Base-by-base conservation (phyloP, 2,797 vertebrate genomes). In the Odontamblyopus rebecca region DNA sequence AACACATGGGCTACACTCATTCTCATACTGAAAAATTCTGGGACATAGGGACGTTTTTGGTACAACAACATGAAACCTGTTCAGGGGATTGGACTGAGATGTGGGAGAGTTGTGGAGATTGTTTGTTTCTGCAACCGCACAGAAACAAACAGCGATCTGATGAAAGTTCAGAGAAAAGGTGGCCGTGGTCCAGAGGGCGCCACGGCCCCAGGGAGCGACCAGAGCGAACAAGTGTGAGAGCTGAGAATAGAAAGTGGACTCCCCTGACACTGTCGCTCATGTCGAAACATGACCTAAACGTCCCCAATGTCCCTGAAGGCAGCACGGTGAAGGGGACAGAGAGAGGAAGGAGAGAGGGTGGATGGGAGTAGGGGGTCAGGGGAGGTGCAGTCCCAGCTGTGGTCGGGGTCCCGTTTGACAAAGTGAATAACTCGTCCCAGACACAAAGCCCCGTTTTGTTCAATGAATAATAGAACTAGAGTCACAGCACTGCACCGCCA, bases 301-400 rank as follows among this genome's bases (percentile, higher is more conserved):
- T 90, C 88, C 80, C 4, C 65, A 38, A 71, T 77, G 86, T 88
- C 88, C 85, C 86, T 76, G 61, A 85, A 85, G 68, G 77, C 87
- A 81, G 77, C 87, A 81, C 81, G 88, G 91, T 90, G 83, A 88
- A 90, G 75, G 87, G 86, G 89, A 89, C 85, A 86, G 85, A 91
- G 85, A 91, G 32, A 18, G 18, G 15, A 60, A 32, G 29, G 59
- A 26, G 56, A 26, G 6, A 59, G 57, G 6, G 57, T 26, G 19
- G 19, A 6, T 7, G 23, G 4, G n/a, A 9, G 7, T 26, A 18
- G 16, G 6, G 51, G 23, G 54, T 23, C 54, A 6, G 54, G 67
- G 79, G 85, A 86, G 75, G 80, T 68, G 38, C 75, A 73, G 66
- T 88, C 86, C 89, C 92, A 93, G 91, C 89, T 93, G 93, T 88